Conservation (phyloP, 2,113 vertebrate species). For the Balaeniceps rex region DNA sequence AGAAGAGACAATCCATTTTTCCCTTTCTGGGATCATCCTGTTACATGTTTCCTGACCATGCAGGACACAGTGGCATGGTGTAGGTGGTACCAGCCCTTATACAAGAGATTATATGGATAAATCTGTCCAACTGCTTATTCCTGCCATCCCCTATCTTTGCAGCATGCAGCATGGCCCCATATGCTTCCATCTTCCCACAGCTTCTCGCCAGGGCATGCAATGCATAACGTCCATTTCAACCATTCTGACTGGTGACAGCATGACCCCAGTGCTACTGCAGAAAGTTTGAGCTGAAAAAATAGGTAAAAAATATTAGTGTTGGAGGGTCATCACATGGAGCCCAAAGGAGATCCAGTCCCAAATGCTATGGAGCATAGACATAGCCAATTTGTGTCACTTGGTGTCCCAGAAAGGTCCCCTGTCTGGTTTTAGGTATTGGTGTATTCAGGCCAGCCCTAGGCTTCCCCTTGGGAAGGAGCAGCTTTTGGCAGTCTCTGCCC, state of each 20-base stretch:
- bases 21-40: background rate
- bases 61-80: background rate
- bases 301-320: background rate
- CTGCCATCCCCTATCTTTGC: background rate
- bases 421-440: background rate
- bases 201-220: background rate
- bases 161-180: background rate
- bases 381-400: background rate
- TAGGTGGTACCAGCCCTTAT: background rate
- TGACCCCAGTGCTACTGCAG: background rate
- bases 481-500: background rate
- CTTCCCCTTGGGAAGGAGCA: background rate
- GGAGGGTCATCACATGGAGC: background rate
- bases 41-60: rapidly evolving
- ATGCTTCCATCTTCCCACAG: background rate
- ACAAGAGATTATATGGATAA: background rate
- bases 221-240: background rate
- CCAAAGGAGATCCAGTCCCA: background rate
- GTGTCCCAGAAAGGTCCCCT: background rate
- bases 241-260: background rate
- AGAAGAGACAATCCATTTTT: background rate
- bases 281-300: background rate
- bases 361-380: background rate
- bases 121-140: background rate
- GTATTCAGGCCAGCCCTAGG: background rate